Evolutionary conservation across 2,113 vertebrate genomes (phyloP), one percentile per base, ranked within the genome.

Genomic region (Podarcis muralis): DNA sequence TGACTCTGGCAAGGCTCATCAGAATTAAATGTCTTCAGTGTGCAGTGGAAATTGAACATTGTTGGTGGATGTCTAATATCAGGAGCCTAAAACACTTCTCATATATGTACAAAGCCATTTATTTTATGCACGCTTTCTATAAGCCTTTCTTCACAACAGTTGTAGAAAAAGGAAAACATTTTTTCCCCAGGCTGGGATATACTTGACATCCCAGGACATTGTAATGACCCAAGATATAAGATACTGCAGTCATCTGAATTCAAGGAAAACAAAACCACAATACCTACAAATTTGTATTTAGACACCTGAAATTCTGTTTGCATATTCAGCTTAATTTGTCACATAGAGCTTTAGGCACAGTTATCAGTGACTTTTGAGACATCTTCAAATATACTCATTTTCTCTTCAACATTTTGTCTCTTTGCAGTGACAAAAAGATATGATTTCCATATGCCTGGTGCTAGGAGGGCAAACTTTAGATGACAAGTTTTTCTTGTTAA

Each of bases 401-500:
- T 43, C 79, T 81, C n/a, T 74, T 74, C 62, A 69, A 6, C 30
- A 53, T 0, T 35, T 69, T 27, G 27, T 30, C 27, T 2, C 53
- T 88, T 76, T 81, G 65, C 8, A 25, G 71, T 32, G 79, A 43
- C 79, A 83, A 43, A 72, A 81, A 75, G 30, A 59, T 72, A 88
- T 84, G 22, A 9, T 76, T 82, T 89, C 48, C 65, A 84, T 95
- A 79, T 82, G n/a, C n/a, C 89, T 78, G 83, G 90, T 94, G 82
- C 89, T 91, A 1, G 15, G 40, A 87, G 85, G 78, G 66, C 23
- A 0, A 0, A 83, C 27, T 65, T 71, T 15, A 32, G 82, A 32
- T 0, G 0, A 77, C 30, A 88, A 87, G 5, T 12, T 83, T 48
- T 75, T 16, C 87, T 90, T 88, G 20, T 81, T 85, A 91, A 93